phyloP scores from a whole-genome alignment of 2,113 vertebrate species.

The Erpornis zantholeuca region DNA sequence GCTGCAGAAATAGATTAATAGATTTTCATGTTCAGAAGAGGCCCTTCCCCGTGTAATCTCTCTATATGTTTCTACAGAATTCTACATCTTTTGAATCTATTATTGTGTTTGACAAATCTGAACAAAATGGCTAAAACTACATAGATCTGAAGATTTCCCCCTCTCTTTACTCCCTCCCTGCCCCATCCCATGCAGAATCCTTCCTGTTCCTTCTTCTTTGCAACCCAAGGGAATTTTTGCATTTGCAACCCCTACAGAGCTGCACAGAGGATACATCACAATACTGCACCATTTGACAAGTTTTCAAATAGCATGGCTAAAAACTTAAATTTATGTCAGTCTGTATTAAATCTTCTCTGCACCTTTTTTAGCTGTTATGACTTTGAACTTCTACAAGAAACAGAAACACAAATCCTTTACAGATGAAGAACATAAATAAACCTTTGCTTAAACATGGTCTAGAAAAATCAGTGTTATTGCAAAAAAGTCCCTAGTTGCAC shows the following conservation, averaged over 20 bases:
- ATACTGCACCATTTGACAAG: background rate
- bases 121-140: background rate
- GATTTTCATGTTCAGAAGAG: background rate
- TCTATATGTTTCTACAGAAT: background rate
- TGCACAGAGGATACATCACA: background rate
- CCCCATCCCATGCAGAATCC: background rate
- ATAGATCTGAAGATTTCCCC: background rate
- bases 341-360: background rate
- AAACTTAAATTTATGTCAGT: background rate
- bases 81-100: background rate
- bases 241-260: background rate
- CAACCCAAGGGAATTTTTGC: background rate
- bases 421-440: background rate
- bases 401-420: background rate
- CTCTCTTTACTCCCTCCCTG: background rate
- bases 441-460: background rate
- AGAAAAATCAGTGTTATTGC: background rate
- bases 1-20: background rate
- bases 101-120: background rate
- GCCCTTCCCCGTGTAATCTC: background rate
- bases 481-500: background rate
- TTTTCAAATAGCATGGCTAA: rapidly evolving
- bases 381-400: background rate
- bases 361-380: background rate
- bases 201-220: background rate